These are phyloP conservation scores for Cyclopterus lumpus DNA, from an alignment of 2,797 vertebrate genomes.

Conservation along the genomic window DNA sequence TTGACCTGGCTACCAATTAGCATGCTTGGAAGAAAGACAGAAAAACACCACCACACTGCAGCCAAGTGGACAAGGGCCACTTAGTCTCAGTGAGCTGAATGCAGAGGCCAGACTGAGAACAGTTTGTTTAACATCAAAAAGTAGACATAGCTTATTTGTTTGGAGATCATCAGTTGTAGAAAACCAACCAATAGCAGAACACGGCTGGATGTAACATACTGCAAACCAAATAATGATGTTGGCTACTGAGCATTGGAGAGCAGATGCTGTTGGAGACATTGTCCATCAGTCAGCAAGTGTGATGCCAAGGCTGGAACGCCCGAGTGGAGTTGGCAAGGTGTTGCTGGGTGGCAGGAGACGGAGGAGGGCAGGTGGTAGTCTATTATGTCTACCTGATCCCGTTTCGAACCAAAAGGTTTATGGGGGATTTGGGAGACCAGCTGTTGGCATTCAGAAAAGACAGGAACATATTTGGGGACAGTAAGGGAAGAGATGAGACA, in stretches of 20 bases:
- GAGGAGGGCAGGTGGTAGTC: slow-evolving; percentile 68
- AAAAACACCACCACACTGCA: slow-evolving; percentile 42
- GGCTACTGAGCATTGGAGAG: slow-evolving; percentile 66
- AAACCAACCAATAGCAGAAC: slow-evolving; percentile 37
- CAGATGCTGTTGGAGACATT: slow-evolving; percentile 78
- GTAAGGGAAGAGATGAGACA: slow-evolving; percentile 33
- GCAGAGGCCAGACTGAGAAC: slow-evolving; percentile 29
- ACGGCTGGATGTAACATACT: slow-evolving; percentile 34
- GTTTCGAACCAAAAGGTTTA: slow-evolving; percentile 64
- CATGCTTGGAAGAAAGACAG: slow-evolving; percentile 46
- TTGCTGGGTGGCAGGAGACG: slow-evolving; percentile 44
- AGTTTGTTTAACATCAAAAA: slow-evolving; percentile 34
- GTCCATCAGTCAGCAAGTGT: slow-evolving; percentile 76
- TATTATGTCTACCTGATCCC: slow-evolving; percentile 69
- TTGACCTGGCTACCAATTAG: slow-evolving; percentile 60
- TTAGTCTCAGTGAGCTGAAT: slow-evolving; percentile 32
- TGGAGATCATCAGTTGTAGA: slow-evolving; percentile 40
- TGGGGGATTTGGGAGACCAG: slow-evolving; percentile 60
- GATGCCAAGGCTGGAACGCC: slow-evolving; percentile 63
- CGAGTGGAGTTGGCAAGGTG: slow-evolving; percentile 54
- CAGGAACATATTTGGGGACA: slow-evolving; percentile 29
- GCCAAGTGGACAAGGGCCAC: slow-evolving; percentile 55
- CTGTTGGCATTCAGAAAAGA: slow-evolving; percentile 64
- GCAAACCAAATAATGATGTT: slow-evolving; percentile 64
- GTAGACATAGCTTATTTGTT: slow-evolving; percentile 49